Percentiles rank a stretch among this genome's conserved stretches.
These are phyloP conservation scores for Aporophyla lueneburgensis DNA, from an alignment of 2,888 invertebrate species.

Conservation along the genomic window DNA sequence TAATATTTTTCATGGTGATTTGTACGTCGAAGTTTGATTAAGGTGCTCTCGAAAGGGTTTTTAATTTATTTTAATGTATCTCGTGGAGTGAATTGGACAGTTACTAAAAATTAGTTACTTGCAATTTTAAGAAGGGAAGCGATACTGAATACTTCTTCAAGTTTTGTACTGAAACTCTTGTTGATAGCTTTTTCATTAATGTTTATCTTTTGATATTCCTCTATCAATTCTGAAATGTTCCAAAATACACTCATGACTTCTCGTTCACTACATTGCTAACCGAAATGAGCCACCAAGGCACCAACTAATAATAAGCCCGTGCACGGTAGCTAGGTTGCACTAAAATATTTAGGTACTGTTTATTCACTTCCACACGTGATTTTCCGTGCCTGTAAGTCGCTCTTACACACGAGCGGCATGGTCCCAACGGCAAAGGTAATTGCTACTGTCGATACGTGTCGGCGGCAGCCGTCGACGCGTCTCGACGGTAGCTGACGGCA, in stretches of 20 bases:
- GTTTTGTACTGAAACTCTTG: not conserved
- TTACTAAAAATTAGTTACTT: slow-evolving; percentile 10
- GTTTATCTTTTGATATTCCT: not conserved
- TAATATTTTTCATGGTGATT: slow-evolving; percentile 61
- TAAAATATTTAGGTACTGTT: not conserved
- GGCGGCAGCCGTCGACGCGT: too few species aligned
- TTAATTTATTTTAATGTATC: slow-evolving; percentile 57
- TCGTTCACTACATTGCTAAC: too few species aligned
- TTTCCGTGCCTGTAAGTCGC: not conserved
- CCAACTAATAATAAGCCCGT: not conserved
- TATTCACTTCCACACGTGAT: not conserved
- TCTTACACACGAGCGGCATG: too few species aligned
- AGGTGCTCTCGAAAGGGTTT: slow-evolving; percentile 41
- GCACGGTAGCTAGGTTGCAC: not conserved
- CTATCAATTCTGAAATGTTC: not conserved
- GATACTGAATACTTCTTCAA: not conserved
- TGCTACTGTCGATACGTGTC: too few species aligned
- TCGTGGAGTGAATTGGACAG: slow-evolving; percentile 41
- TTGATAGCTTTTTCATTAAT: rapidly evolving
- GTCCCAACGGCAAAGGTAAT: too few species aligned
- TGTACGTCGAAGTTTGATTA: slow-evolving; percentile 52
- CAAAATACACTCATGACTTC: not conserved
- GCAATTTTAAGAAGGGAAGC: not conserved
- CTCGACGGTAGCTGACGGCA: too few species aligned
- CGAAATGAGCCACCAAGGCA: not conserved